Base-by-base conservation (phyloP, 2,888 invertebrate species). In the Atrina japonica region DNA sequence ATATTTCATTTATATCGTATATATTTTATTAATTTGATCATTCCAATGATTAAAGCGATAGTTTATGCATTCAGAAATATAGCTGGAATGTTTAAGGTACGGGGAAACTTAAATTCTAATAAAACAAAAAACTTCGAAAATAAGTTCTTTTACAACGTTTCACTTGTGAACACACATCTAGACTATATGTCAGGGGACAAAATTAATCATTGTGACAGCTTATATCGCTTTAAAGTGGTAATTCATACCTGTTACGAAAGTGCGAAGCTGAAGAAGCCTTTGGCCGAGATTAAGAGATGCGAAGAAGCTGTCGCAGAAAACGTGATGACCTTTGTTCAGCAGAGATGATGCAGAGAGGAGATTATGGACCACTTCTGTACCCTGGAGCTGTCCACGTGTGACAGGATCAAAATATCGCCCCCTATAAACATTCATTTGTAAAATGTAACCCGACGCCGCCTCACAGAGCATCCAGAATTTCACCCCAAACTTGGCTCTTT, bases 401-500 rank as follows among this genome's bases (percentile, higher is more conserved):
- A 6, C n/a, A 16, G 60, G 60, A n/a, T 60, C 60, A 23, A 60
- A 60, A 21, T 21, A 16, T 27, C 30, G 21, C 9, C 63, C 35
- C 14, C 52, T 7, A 25, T 63, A 41, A 3, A 52, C 27, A 14
- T 3, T n/a, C 43, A 63, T 63, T 25, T 43, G 40, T 21, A 43
- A 27, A n/a, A 60, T 60, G 47, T 60, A 47, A 16, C 29, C 45
- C n/a, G 60, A 2, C 21, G 47, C 25, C 23, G 29, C 27, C 27
- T 60, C 29, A 29, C 50, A 61, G 6, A 61, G 30, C 61, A 50
- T 30, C 49, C 61, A 49, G 30, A 49, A 50, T 1, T 61, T 61
- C 5, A 61, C 35, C 18, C 49, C 61, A 49, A 25, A 60, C 50
- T 50, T 21, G 30, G 35, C 49, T 0, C 30, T 30, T 49, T 61